Evolutionary conservation across 2,113 vertebrate genomes (phyloP).

Genomic region (Myocastor coypus): DNA sequence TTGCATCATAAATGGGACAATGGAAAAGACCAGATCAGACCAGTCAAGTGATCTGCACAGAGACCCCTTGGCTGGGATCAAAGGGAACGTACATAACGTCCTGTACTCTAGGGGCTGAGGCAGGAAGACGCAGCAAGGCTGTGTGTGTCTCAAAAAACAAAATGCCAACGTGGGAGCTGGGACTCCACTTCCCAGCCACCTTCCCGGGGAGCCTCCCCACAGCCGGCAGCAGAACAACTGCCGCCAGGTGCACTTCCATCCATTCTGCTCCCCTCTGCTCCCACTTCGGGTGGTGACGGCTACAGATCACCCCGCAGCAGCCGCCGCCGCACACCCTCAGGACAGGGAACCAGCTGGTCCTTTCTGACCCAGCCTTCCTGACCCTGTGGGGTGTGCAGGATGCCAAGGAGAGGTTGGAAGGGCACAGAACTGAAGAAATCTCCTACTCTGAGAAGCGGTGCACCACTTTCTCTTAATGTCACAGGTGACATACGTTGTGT

Average conservation of each 20-base stretch:
- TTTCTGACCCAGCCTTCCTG: neutral
- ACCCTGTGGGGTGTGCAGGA: neutral
- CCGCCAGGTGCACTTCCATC: too few species aligned
- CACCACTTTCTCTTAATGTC: neutral
- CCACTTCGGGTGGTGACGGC: neutral
- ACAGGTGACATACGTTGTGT: neutral
- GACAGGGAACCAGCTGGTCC: neutral
- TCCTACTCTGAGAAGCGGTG: neutral
- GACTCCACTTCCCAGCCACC: neutral
- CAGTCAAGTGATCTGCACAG: neutral
- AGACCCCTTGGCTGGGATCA: neutral
- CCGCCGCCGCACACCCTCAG: rapidly evolving
- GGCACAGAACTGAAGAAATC: neutral
- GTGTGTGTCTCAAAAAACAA: neutral
- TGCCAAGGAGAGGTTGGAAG: neutral
- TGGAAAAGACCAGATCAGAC: neutral
- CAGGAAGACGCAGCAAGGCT: neutral
- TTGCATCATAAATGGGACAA: neutral
- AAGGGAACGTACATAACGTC: neutral
- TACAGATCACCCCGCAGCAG: neutral
- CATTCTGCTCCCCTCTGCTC: neutral
- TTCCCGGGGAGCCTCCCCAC: neutral
- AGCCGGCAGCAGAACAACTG: neutral
- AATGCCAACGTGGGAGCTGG: neutral
- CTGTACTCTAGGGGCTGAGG: neutral